Percentiles rank a stretch among this genome's conserved stretches.
Conservation (phyloP, 2,113 vertebrate genomes). For the Silurus glanis region DNA sequence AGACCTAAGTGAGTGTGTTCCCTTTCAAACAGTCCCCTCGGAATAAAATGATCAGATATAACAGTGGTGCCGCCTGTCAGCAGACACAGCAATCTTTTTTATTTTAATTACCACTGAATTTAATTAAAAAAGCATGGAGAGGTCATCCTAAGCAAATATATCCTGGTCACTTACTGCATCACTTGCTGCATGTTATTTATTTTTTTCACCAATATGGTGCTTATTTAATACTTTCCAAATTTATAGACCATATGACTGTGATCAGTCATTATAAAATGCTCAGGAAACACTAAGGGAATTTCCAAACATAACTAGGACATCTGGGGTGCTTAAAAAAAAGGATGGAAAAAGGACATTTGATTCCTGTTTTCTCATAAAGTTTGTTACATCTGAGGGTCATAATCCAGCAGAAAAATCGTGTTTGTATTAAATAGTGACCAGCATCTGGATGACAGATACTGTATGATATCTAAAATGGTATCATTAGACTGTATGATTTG, state of each 20-base stretch:
- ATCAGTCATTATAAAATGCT: not conserved
- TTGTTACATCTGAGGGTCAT: conserved; percentile 1
- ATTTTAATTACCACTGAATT: conserved; percentile 37
- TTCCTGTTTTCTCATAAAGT: not conserved
- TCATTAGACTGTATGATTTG: not conserved
- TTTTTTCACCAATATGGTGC: not conserved
- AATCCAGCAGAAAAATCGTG: not conserved
- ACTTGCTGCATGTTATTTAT: not conserved
- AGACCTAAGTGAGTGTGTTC: conserved; percentile 43
- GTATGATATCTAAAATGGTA: not conserved
- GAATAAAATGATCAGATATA: conserved; percentile 51
- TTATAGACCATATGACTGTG: not conserved
- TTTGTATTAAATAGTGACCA: not conserved
- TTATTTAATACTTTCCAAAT: not conserved
- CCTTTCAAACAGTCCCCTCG: conserved; percentile 48
- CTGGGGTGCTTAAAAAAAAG: not conserved
- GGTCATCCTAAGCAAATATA: conserved; percentile 16
- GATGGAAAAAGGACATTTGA: not conserved
- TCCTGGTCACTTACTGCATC: not conserved
- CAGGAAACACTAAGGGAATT: not conserved
- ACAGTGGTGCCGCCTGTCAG: conserved; percentile 48
- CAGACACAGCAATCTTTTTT: conserved; percentile 40
- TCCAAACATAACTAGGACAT: not conserved
- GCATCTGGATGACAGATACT: not conserved
- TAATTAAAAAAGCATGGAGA: conserved; percentile 47